Percentiles rank a stretch among this genome's conserved stretches.
Conservation (phyloP, 2,888 invertebrate genomes). For the Aricia artaxerxes region DNA sequence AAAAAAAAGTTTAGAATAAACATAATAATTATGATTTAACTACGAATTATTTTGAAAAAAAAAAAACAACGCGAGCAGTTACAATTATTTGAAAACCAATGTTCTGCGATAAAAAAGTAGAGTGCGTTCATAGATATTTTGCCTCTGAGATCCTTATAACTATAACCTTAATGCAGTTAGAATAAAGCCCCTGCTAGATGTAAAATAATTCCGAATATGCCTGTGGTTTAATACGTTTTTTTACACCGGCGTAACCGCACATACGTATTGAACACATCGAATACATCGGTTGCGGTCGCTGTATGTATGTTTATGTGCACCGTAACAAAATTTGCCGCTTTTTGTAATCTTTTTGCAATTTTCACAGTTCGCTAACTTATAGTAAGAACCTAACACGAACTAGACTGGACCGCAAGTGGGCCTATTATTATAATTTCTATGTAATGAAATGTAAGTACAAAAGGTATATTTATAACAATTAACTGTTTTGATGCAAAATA, state of each 20-base stretch:
- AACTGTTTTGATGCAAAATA: too few species aligned
- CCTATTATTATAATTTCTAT: too few species aligned
- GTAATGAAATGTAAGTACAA: too few species aligned
- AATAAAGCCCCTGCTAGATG: neutral
- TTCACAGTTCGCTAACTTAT: neutral
- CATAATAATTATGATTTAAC: too few species aligned
- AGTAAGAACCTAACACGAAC: neutral
- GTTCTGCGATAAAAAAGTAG: neutral
- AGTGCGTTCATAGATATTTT: neutral
- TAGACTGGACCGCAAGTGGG: too few species aligned
- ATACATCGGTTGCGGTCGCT: slow-evolving; percentile 1
- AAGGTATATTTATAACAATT: too few species aligned
- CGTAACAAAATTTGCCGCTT: neutral
- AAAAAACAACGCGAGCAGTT: neutral
- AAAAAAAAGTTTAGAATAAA: too few species aligned
- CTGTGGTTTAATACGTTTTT: neutral
- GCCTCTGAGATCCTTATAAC: neutral
- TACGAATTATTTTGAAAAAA: neutral
- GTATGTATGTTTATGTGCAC: slow-evolving; percentile 1
- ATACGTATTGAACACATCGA: neutral
- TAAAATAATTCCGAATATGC: neutral
- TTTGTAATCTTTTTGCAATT: neutral
- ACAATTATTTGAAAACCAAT: neutral
- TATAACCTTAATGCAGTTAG: neutral
- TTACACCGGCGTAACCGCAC: slow-evolving; percentile 10